phyloP scores from a whole-genome alignment of 2,888 invertebrate species.

The Tenthredo amoena region DNA sequence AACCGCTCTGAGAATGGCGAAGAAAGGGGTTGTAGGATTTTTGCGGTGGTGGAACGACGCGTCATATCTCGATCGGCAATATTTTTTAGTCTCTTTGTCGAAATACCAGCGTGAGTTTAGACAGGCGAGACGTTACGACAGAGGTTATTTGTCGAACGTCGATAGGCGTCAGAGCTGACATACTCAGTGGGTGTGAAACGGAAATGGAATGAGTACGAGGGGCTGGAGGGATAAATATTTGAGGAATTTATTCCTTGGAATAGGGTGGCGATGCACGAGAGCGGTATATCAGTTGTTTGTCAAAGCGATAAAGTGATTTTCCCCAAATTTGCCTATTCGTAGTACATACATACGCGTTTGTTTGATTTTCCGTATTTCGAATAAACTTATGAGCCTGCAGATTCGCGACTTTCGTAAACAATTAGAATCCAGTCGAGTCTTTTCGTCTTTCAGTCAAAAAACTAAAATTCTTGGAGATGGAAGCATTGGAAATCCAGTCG shows the following conservation, averaged over 20 bases:
- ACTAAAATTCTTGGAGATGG: not conserved
- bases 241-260: constrained; percentile 74
- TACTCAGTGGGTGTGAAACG: constrained; percentile 71
- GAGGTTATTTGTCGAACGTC: constrained; percentile 75
- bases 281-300: constrained; percentile 71
- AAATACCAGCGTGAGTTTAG: constrained; percentile 2
- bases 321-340: constrained; percentile 68
- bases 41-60: constrained; percentile 35
- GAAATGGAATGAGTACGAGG: constrained; percentile 63
- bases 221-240: constrained; percentile 75
- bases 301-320: constrained; percentile 73
- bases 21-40: constrained; percentile 19
- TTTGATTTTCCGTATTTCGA: not conserved
- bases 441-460: not conserved
- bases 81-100: constrained; percentile 18
- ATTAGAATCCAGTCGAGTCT: not conserved
- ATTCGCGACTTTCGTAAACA: not conserved
- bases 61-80: not conserved
- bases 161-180: constrained; percentile 76
- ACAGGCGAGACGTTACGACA: constrained; percentile 55
- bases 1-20: not conserved
- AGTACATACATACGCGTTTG: not conserved
- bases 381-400: not conserved
- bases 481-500: not conserved
- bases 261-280: constrained; percentile 58